Base-by-base conservation (phyloP, 2,113 vertebrate genomes). In the Diphyllodes magnificus region DNA sequence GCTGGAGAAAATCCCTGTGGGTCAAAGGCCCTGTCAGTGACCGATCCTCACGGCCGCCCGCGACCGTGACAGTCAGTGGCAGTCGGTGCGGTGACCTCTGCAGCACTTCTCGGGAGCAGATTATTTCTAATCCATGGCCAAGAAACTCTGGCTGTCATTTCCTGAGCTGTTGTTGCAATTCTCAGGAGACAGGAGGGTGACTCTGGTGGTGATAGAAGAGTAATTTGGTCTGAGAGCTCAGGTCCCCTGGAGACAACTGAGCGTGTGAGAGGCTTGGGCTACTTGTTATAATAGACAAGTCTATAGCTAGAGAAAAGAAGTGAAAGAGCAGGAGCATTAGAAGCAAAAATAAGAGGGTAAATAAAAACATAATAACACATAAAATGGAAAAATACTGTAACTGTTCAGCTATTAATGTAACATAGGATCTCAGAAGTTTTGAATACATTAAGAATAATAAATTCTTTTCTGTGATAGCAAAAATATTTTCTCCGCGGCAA, bases 401-500 rank as follows among this genome's bases (percentile, higher is more conserved):
- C 13, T 86, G 71, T 60, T 11, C 53, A 68, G 11, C 6, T 79
- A 61, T 13, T 61, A 33, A 56, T 53, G 30, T 49, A 42, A 51
- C 7, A 49, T 64, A 68, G 24, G 23, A 84, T 10, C 22, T 68
- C 22, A 18, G 28, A 40, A 44, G 23, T 64, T 75, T 64, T 71
- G 11, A 86, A 75, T 61, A 42, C 0, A 0, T 61, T 22, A 66
- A 64, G 20, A 88, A 53, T 33, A 79, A 75, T 21, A 56, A 56
- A 54, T 66, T 81, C 1, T 78, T 10, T 90, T 54, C 27, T 60
- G 13, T 53, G 17, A 60, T 28, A 75, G 44, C 12, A 82, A 75
- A 94, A 92, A 47, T 64, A 71, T 75, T 87, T 90, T 87, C 63
- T 84, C 22, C 31, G 17, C 79, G 53, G 24, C 15, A 91, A 84